Conservation (phyloP, 2,888 invertebrate genomes). For the Operophtera brumata region DNA sequence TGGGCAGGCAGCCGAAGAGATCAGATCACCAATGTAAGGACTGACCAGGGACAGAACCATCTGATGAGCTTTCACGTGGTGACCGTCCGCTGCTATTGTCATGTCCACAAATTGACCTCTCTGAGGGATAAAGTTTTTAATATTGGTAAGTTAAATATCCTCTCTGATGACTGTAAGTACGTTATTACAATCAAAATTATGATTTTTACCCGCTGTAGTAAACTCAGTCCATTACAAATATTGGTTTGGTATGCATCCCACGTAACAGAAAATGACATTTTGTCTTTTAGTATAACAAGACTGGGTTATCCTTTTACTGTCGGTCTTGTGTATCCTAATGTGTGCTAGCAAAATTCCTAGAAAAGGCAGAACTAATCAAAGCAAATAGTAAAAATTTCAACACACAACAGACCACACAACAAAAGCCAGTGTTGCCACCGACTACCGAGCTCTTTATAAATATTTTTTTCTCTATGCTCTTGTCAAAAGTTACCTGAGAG, state of each 20-base stretch:
- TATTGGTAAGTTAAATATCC: no score
- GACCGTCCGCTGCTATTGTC: slow-evolving; percentile 73
- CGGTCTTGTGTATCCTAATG: neutral
- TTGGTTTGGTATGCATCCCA: slow-evolving; percentile 60
- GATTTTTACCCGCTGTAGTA: slow-evolving; percentile 58
- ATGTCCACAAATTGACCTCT: slow-evolving; percentile 74
- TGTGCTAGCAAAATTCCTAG: neutral
- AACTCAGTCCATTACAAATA: slow-evolving; percentile 61
- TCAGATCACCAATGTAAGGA: slow-evolving; percentile 68
- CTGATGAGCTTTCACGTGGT: slow-evolving; percentile 71
- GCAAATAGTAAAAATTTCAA: neutral
- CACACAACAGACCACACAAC: neutral
- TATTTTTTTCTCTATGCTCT: no score
- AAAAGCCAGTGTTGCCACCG: no score
- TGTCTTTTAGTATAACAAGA: neutral
- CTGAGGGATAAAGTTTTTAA: slow-evolving; percentile 37
- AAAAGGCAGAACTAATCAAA: neutral
- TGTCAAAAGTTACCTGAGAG: no score
- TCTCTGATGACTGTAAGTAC: neutral
- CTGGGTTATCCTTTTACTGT: neutral
- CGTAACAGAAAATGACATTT: slow-evolving; percentile 53
- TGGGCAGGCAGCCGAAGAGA: slow-evolving; percentile 59
- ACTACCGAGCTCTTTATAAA: no score
- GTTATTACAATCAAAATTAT: neutral
- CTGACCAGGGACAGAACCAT: slow-evolving; percentile 68